Evolutionary conservation across 2,113 vertebrate genomes (phyloP).

Genomic region (Antennarius striatus): DNA sequence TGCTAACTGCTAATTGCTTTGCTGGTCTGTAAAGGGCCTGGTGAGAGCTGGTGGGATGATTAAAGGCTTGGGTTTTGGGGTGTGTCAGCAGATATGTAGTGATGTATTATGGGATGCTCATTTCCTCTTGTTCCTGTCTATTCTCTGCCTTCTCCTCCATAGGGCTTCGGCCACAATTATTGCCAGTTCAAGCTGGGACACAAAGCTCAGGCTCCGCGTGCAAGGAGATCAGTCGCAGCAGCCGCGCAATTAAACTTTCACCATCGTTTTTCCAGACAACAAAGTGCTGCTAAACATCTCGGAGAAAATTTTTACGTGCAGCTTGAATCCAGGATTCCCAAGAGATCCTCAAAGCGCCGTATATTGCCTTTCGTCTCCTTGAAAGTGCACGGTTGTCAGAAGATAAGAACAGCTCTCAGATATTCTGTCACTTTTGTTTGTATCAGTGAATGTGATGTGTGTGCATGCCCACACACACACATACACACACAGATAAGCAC

Average conservation of each 20-base stretch:
- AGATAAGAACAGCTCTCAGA: constrained; percentile 50
- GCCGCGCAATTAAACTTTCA: constrained; percentile 58
- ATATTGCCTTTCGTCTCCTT: constrained; percentile 49
- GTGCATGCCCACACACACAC: constrained; percentile 30
- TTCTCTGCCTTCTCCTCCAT: constrained; percentile 18
- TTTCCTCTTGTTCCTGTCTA: constrained; percentile 60
- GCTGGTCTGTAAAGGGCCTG: constrained; percentile 29
- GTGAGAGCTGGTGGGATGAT: constrained; percentile 47
- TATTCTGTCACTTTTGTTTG: constrained; percentile 61
- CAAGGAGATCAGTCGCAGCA: constrained; percentile 49
- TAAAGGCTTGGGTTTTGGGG: constrained; percentile 48
- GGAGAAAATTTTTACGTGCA: constrained; percentile 39
- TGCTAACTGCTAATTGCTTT: no score
- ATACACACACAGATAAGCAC: constrained; percentile 3
- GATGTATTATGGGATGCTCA: constrained; percentile 66
- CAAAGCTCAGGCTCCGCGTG: constrained; percentile 37
- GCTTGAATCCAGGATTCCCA: constrained; percentile 48
- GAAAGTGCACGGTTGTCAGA: constrained; percentile 55
- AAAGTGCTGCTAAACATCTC: constrained; percentile 28
- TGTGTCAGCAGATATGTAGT: constrained; percentile 70
- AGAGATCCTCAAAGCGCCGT: constrained; percentile 35
- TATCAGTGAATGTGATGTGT: constrained; percentile 40
- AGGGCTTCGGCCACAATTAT: constrained; percentile 51
- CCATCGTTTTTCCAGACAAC: constrained; percentile 48
- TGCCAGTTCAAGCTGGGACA: constrained; percentile 55